Evolutionary conservation across 2,797 vertebrate species (phyloP), one percentile per base, ranked within the genome.

Genomic region (Pangasius mekongensis): DNA sequence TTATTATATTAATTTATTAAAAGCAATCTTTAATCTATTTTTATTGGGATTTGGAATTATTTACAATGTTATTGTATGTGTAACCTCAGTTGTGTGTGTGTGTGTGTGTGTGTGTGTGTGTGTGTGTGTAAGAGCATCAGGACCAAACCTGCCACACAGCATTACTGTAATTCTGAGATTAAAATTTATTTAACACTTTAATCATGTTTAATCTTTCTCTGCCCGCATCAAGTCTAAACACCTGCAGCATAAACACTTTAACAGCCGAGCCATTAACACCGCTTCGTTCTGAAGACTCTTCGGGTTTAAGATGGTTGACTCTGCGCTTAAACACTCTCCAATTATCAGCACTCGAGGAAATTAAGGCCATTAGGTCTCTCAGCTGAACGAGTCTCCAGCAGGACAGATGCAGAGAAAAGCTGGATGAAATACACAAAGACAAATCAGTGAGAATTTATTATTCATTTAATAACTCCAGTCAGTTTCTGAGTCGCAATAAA

Each of bases 321-420:
- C 39, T 82, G 30, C 22, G 33, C 71, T 88, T 58, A 64, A 58
- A 69, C 60, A 71, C 27, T 20, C 43, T 52, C 52, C 14, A 6
- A n/a, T 69, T 11, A 81, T 30, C 86, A 6, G 76, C 62, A 87
- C 77, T 87, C n/a, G 22, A 83, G 80, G 60, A 71, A 52, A 22
- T 87, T 10, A 20, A 77, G 43, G 43, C 62, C 13, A 58, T 81
- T 58, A 66, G 54, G 76, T 82, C 62, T 52, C 22, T 54, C 47
- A 22, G 60, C 56, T 87, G 86, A 86, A 77, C 43, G 43, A 30
- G 83, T 69, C 10, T 39, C 14, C 14, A 66, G 27, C 20, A 47
- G 58, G 30, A 67, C 60, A 22, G 20, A 64, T 36, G 74, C 85
- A 66, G 76, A 30, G n/a, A 64, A 54, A 39, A 74, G 49, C 13